These are phyloP conservation scores for Octodon degus DNA, from an alignment of 2,113 vertebrate species.

Conservation along the genomic window DNA sequence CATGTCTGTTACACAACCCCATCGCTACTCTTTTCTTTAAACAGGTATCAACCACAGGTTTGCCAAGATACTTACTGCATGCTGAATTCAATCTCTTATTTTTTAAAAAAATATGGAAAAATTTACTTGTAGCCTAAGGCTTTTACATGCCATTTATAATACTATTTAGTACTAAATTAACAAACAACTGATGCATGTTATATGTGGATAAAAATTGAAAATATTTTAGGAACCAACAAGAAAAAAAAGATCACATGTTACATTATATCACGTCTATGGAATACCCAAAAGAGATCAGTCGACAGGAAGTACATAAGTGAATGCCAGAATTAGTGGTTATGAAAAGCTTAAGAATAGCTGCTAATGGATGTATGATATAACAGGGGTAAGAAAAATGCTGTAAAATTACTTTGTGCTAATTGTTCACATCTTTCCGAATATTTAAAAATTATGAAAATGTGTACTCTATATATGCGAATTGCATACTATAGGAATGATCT, in stretches of 20 bases:
- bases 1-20: rapidly evolving
- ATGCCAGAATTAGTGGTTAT: background rate
- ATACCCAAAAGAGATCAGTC: background rate
- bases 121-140: background rate
- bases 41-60: background rate
- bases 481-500: background rate
- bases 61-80: background rate
- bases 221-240: background rate
- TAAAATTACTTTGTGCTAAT: background rate
- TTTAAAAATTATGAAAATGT: background rate
- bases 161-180: conserved; percentile 1
- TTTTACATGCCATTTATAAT: background rate
- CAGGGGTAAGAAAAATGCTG: background rate
- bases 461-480: background rate
- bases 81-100: background rate
- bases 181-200: background rate
- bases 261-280: background rate
- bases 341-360: background rate
- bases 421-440: background rate
- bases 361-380: background rate
- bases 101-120: background rate
- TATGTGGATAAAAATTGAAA: background rate
- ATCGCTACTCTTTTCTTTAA: background rate
- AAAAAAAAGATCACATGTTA: background rate
- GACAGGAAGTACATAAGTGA: background rate